Base-by-base conservation (phyloP, 2,797 vertebrate species). In the Myotis daubentonii region DNA sequence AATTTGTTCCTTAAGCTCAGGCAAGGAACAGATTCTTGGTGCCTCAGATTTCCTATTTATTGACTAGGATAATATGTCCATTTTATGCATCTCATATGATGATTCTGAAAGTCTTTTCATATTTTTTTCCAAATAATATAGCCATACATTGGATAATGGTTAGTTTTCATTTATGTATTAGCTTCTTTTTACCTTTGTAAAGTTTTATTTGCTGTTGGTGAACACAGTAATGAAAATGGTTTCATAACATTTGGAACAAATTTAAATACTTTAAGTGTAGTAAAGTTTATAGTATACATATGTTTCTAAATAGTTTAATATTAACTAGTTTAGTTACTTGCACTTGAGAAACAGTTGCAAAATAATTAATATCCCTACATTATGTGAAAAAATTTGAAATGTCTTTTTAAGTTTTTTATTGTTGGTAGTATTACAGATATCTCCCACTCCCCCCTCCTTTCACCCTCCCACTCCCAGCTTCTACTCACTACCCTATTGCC, bases 331-430 rank as follows among this genome's bases (percentile, higher is more conserved):
- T 88, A 93, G 16, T 81, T 74, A 83, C 8, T 89, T 91, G 13
- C 9, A 84, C 41, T 91, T 87, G 62, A 95, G 57, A 93, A 74
- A 82, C 65, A 95, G 55, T 65, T 91, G 47, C 55, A 91, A 79
- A 89, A 83, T 84, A 62, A 62, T 92, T 86, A n/a, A 47, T 84
- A 19, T 92, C 11, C 36, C 20, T 89, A 53, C 44, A 65, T 84
- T 47, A 90, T 66, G 33, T 81, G 44, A 89, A 81, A 33, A 66
- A 84, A 75, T 95, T 57, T 90, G 30, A 93, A 53, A 36, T 53
- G n/a, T 71, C 12, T 28, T 60, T 60, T 60, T 12, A 25, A 57
- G 28, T 11, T 60, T 55, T 62, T 62, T 62, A 62, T 62, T 62
- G 60, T 62, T 62, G 60, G 30, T 62, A 30, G 25, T 30, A 62